A percentile compares a stretch with the other conserved stretches of the same genome.
Evolutionary conservation across 1,140 invertebrate species (phyloP).

Genomic region (Pachypsylla venusta): DNA sequence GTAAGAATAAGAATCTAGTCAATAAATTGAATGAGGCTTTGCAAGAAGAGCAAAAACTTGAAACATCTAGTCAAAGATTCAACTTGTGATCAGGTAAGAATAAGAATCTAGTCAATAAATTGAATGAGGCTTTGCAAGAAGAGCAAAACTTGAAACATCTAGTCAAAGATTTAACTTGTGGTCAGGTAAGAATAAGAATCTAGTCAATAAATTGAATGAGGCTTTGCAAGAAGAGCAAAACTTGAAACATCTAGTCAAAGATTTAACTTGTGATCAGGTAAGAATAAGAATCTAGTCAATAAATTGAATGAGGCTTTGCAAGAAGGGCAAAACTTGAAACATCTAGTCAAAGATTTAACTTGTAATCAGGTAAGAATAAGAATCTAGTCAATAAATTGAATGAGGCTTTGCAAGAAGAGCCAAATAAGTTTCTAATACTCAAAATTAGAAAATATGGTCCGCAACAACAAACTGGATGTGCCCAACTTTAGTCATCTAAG

Average conservation of each 20-base stretch:
- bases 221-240: background rate
- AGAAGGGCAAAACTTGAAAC: background rate
- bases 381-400: background rate
- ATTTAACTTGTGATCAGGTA: background rate
- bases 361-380: background rate
- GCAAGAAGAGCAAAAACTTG: background rate
- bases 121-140: background rate
- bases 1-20: background rate
- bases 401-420: background rate
- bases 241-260: background rate
- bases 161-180: background rate
- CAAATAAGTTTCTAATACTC: background rate
- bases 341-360: background rate
- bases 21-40: background rate
- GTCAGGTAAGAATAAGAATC: background rate
- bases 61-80: background rate
- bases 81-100: background rate
- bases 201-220: background rate
- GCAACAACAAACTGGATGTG: background rate
- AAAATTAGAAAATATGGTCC: background rate
- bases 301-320: background rate
- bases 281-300: background rate
- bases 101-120: background rate
- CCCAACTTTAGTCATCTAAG: background rate
- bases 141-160: background rate